These are phyloP conservation scores for Florisuga fusca DNA, from an alignment of 2,797 vertebrate species.

Conservation along the genomic window DNA sequence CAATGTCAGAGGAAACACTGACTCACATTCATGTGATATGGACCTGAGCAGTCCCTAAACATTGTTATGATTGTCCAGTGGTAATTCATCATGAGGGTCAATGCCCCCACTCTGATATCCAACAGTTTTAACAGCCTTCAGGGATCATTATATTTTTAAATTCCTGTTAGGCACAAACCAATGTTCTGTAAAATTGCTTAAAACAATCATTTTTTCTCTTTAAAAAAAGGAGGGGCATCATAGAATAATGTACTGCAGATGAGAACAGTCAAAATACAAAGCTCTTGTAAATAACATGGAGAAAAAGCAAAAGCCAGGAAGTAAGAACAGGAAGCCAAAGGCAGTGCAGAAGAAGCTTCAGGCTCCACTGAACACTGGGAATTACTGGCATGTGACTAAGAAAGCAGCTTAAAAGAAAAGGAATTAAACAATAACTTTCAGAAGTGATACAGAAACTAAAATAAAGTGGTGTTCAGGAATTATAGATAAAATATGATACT, in stretches of 20 bases:
- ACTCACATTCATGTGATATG: background rate
- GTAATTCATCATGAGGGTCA: background rate
- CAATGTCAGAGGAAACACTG: background rate
- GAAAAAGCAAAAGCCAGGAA: background rate
- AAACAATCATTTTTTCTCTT: background rate
- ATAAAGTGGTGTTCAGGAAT: background rate
- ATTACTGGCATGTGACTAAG: background rate
- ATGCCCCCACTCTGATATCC: background rate
- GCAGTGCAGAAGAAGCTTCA: background rate
- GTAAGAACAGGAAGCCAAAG: background rate
- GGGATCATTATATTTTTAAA: background rate
- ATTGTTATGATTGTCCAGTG: fast-evolving
- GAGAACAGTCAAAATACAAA: background rate
- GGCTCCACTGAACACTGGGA: background rate
- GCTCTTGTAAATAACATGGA: background rate
- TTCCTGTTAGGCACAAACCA: background rate
- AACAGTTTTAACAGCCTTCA: background rate
- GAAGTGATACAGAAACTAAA: background rate
- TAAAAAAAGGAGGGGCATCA: background rate
- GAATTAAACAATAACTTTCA: background rate
- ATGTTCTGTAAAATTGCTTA: background rate
- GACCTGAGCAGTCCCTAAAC: no score
- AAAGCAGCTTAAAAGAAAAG: background rate
- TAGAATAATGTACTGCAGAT: background rate
- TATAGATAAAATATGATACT: background rate